A percentile compares a stretch with the other conserved stretches of the same genome.
These are phyloP conservation scores for Blastomussa wellsi DNA, from an alignment of 92 coral and sea anemone species.

Conservation along the genomic window DNA sequence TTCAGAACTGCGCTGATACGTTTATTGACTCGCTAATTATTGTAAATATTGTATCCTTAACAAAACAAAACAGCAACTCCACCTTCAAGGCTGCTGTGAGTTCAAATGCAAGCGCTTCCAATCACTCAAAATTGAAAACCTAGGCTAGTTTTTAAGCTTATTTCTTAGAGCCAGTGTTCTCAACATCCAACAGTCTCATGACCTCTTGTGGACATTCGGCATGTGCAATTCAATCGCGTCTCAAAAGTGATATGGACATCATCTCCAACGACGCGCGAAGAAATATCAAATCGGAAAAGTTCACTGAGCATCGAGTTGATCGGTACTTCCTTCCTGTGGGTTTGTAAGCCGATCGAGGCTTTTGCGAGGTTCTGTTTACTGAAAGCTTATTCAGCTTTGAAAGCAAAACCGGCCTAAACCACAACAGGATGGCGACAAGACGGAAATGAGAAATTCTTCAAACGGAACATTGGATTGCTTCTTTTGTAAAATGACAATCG, in stretches of 20 bases:
- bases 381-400: background rate
- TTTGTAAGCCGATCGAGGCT: background rate
- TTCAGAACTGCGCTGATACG: background rate
- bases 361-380: background rate
- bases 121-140: background rate
- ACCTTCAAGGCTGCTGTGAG: background rate
- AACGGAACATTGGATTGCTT: too few relatives aligned
- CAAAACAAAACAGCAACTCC: background rate
- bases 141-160: too few relatives aligned
- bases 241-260: background rate
- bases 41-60: background rate
- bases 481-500: too few relatives aligned
- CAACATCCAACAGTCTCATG: background rate
- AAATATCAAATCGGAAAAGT: background rate
- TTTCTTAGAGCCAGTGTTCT: background rate
- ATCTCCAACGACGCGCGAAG: too few relatives aligned
- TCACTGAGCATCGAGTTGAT: background rate
- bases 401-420: background rate
- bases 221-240: background rate
- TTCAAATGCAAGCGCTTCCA: background rate
- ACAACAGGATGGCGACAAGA: background rate
- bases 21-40: background rate
- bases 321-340: background rate
- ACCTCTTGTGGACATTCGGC: too few relatives aligned
- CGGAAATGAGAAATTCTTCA: background rate